These are phyloP conservation scores for Bombus sibiricus DNA, from an alignment of 1,140 invertebrate genomes.

Conservation along the genomic window DNA sequence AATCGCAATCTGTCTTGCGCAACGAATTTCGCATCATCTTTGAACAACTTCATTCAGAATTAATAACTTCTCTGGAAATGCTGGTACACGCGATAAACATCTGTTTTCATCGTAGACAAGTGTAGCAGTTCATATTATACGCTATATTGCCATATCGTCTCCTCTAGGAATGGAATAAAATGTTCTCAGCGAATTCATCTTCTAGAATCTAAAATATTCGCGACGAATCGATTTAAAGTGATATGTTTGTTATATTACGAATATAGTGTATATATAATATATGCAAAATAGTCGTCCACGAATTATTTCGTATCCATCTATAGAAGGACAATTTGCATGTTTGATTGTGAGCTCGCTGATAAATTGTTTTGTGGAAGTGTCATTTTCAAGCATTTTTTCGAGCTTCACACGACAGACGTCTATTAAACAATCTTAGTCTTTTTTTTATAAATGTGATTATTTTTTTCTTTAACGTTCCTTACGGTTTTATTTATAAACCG, in stretches of 20 bases:
- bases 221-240: background rate
- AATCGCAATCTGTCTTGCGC: background rate
- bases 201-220: background rate
- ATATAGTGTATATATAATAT: background rate
- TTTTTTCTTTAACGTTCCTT: background rate
- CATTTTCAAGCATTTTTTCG: background rate
- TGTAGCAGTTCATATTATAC: background rate
- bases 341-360: background rate
- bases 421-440: background rate
- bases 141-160: background rate
- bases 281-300: too few relatives aligned
- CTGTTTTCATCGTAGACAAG: background rate
- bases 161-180: background rate
- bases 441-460: background rate
- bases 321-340: background rate
- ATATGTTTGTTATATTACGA: background rate
- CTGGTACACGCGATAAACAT: slow-evolving; percentile 3
- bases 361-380: background rate
- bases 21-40: background rate
- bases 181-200: background rate
- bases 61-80: slow-evolving; percentile 7
- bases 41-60: slow-evolving; percentile 2
- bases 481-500: background rate
- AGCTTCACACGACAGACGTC: background rate
- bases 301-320: background rate